phyloP scores from a whole-genome alignment of 2,797 vertebrate species.

The Vultur gryphus region DNA sequence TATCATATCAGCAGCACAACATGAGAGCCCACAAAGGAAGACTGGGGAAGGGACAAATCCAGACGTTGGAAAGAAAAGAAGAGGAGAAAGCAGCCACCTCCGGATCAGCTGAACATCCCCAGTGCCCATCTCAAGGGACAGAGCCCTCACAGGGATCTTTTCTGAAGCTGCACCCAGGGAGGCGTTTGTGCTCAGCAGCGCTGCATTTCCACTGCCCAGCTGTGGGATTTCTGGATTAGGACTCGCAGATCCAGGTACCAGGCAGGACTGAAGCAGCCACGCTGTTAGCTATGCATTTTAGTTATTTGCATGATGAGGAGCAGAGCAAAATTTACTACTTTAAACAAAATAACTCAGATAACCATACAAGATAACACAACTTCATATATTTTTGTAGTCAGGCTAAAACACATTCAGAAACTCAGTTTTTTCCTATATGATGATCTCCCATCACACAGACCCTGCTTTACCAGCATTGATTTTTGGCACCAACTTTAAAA shows the following conservation, averaged over 20 bases:
- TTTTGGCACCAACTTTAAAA: background rate
- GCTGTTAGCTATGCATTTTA: background rate
- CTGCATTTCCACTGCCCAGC: background rate
- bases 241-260: background rate
- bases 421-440: background rate
- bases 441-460: background rate
- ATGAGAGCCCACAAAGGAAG: background rate
- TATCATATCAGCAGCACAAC: background rate
- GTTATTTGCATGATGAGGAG: background rate
- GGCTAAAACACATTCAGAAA: background rate
- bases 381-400: background rate
- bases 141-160: background rate
- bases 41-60: background rate
- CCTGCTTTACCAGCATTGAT: background rate
- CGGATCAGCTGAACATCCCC: background rate
- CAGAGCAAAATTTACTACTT: background rate
- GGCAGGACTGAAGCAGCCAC: background rate
- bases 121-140: background rate
- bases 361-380: background rate
- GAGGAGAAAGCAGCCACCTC: background rate
- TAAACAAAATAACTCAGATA: background rate
- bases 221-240: background rate
- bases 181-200: fast-evolving
- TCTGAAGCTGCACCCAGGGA: background rate
- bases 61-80: background rate